Percentiles rank a stretch among this genome's conserved stretches.
These are phyloP conservation scores for Zaprionus africanus DNA, from an alignment of 1,140 invertebrate species.

Conservation along the genomic window DNA sequence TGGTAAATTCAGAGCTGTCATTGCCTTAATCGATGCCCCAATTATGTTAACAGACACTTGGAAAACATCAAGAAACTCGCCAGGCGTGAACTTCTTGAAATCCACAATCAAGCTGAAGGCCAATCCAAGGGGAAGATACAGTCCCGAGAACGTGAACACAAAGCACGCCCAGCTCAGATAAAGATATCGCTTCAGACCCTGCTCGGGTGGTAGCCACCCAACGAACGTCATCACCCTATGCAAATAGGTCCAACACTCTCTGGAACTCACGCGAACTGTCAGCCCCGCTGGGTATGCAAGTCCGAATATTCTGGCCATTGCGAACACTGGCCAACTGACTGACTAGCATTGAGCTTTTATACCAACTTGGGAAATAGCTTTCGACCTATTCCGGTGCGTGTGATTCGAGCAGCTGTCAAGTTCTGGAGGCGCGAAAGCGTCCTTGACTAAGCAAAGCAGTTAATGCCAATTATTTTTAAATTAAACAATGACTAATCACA, in stretches of 20 bases:
- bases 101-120: conserved; percentile 1
- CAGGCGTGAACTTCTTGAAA: conserved; percentile 1
- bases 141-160: background rate
- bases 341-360: background rate
- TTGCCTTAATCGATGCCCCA: conserved; percentile 1
- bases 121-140: conserved; percentile 21
- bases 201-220: background rate
- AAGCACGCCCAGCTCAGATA: conserved; percentile 1
- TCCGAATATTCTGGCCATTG: conserved; percentile 7
- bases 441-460: background rate
- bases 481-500: background rate
- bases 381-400: background rate
- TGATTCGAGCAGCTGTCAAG: background rate
- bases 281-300: background rate
- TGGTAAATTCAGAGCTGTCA: background rate
- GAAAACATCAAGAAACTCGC: background rate
- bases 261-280: background rate
- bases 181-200: background rate
- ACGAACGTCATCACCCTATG: background rate
- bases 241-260: conserved; percentile 12
- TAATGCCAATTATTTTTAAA: background rate
- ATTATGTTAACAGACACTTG: conserved; percentile 7
- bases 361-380: background rate
- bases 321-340: background rate
- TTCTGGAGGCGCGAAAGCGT: background rate